Percentiles rank a stretch among this genome's conserved stretches.
Evolutionary conservation across 2,888 invertebrate species (phyloP).

Genomic region (Ametastegia equiseti): DNA sequence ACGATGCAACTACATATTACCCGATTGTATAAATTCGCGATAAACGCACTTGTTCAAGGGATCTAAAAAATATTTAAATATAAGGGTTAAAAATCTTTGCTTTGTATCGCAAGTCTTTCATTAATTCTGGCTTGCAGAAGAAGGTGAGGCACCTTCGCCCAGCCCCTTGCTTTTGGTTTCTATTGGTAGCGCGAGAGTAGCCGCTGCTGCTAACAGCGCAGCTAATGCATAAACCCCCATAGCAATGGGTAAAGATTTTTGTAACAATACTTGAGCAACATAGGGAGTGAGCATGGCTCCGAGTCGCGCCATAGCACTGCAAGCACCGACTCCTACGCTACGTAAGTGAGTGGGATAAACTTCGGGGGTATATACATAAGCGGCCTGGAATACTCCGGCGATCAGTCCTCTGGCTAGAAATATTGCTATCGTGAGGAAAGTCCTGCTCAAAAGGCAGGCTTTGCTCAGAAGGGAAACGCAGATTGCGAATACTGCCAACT

Average conservation of each 20-base stretch:
- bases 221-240: slow-evolving; percentile 88
- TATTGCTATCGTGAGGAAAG: slow-evolving; percentile 87
- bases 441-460: slow-evolving; percentile 82
- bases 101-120: not conserved
- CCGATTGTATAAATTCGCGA: not conserved
- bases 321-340: slow-evolving; percentile 94
- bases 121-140: slow-evolving; percentile 11
- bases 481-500: slow-evolving; percentile 90
- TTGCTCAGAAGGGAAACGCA: slow-evolving; percentile 86
- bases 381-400: slow-evolving; percentile 96
- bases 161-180: slow-evolving; percentile 89
- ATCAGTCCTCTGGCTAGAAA: slow-evolving; percentile 95
- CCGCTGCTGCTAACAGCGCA: slow-evolving; percentile 86
- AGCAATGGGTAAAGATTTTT: slow-evolving; percentile 85
- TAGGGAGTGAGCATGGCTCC: slow-evolving; percentile 97
- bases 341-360: slow-evolving; percentile 94
- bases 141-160: slow-evolving; percentile 76
- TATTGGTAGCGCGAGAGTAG: slow-evolving; percentile 89
- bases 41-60: too few species aligned
- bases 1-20: not conserved
- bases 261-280: slow-evolving; percentile 92
- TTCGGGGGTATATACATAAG: slow-evolving; percentile 97
- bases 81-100: not conserved
- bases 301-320: slow-evolving; percentile 92
- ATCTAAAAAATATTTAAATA: not conserved